Evolutionary conservation across 1,140 invertebrate species (phyloP).

Genomic region (Euura saliciscinereae): DNA sequence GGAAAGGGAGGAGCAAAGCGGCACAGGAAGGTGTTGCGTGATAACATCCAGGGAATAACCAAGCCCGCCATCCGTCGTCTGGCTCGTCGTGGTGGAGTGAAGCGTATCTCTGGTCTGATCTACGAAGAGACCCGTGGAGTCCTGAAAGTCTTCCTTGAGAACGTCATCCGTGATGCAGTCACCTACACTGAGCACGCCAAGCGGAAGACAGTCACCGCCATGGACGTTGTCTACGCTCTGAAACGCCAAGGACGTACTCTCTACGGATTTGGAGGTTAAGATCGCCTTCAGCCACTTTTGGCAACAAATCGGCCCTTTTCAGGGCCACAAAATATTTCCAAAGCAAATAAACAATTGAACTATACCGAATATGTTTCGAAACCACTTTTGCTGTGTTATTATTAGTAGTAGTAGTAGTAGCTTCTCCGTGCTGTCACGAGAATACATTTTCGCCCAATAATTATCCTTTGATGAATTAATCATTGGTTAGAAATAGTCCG

Average conservation of each 20-base stretch:
- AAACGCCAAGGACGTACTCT: conserved; percentile 79
- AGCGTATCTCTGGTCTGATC: conserved; percentile 71
- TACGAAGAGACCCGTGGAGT: conserved; percentile 67
- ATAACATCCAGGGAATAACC: conserved; percentile 69
- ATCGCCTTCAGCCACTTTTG: neutral
- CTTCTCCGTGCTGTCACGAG: too few species aligned
- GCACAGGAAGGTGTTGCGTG: conserved; percentile 62
- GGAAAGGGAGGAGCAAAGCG: conserved; percentile 73
- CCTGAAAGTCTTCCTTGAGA: conserved; percentile 82
- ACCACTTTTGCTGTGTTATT: too few species aligned
- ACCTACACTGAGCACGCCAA: conserved; percentile 86
- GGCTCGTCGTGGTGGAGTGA: conserved; percentile 68
- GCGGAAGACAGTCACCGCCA: conserved; percentile 83
- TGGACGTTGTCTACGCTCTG: conserved; percentile 87
- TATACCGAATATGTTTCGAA: too few species aligned
- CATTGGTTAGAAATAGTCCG: too few species aligned
- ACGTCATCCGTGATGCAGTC: conserved; percentile 82
- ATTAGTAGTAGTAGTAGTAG: too few species aligned
- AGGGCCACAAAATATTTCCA: conserved; percentile 30
- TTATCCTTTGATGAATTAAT: too few species aligned
- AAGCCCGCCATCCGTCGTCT: conserved; percentile 38
- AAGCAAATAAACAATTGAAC: neutral
- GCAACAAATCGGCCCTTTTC: conserved; percentile 40
- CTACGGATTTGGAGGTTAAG: conserved; percentile 70
- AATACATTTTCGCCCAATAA: too few species aligned